Percentiles rank a stretch among this genome's conserved stretches.
Evolutionary conservation across 2,113 vertebrate genomes (phyloP).

Genomic region (Seriola dumerili): DNA sequence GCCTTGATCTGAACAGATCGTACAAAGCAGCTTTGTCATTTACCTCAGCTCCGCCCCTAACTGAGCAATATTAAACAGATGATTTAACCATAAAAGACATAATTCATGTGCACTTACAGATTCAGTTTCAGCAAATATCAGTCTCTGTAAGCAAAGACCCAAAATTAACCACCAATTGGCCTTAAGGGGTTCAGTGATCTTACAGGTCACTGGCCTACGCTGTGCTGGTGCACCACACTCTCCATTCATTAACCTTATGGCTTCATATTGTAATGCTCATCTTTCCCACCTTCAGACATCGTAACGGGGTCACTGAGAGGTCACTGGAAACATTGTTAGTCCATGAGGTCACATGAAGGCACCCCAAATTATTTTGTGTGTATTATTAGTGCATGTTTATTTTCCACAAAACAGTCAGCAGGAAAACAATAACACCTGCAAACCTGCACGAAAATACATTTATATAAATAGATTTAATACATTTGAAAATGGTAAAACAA

Average conservation of each 20-base stretch:
- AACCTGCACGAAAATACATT: background rate
- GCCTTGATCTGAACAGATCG: constrained; percentile 46
- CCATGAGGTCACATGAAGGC: background rate
- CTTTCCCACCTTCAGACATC: constrained; percentile 34
- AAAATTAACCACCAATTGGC: constrained; percentile 38
- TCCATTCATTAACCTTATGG: constrained; percentile 42
- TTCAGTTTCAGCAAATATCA: constrained; percentile 31
- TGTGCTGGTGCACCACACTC: background rate
- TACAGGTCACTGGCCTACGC: constrained; percentile 38
- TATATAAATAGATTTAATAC: background rate
- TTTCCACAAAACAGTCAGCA: background rate
- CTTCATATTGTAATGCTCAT: constrained; percentile 27
- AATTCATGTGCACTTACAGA: constrained; percentile 4
- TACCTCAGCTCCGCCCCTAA: constrained; percentile 28
- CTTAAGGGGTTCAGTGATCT: constrained; percentile 41
- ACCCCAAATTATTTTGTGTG: background rate
- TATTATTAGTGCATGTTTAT: background rate
- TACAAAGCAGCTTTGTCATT: constrained; percentile 51
- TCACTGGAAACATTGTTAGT: constrained; percentile 14
- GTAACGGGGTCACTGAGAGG: constrained; percentile 34
- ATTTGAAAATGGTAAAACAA: too few relatives aligned
- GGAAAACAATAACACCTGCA: too few relatives aligned
- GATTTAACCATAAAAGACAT: constrained; percentile 29
- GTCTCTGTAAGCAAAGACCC: constrained; percentile 22
- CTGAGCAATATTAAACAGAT: constrained; percentile 9